A percentile compares a stretch with the other conserved stretches of the same genome.
Evolutionary conservation across 2,113 vertebrate genomes (phyloP).

Genomic region (Hystrix cristata): DNA sequence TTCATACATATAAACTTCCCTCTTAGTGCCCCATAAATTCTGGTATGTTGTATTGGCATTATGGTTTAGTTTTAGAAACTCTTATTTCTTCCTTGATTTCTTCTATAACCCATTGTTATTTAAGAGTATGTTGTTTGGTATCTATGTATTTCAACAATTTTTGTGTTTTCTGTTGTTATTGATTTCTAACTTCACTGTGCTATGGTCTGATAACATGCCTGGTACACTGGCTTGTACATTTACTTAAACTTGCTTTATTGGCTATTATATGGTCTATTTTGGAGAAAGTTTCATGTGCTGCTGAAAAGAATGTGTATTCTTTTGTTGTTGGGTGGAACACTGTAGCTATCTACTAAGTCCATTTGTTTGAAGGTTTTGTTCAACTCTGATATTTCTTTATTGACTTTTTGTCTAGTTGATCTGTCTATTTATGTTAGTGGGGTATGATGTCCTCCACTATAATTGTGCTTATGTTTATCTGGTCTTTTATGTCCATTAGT

Average conservation of each 20-base stretch:
- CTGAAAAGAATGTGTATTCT: neutral
- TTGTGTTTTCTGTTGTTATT: neutral
- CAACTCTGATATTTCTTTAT: neutral
- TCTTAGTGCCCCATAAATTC: neutral
- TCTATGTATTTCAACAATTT: neutral
- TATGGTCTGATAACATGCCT: neutral
- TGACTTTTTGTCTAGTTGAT: neutral
- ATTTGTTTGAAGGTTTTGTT: neutral
- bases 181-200: neutral
- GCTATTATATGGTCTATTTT: neutral
- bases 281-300: neutral
- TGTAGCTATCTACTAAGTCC: neutral
- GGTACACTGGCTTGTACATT: neutral
- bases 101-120: neutral
- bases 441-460: neutral
- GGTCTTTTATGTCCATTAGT: neutral
- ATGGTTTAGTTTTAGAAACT: neutral
- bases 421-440: neutral
- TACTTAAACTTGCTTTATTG: neutral
- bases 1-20: neutral
- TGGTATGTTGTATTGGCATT: neutral
- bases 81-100: neutral
- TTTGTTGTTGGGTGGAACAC: neutral
- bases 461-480: neutral
- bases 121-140: neutral